Conservation (phyloP, 2,113 vertebrate species). For the Psammodynastes pulverulentus region DNA sequence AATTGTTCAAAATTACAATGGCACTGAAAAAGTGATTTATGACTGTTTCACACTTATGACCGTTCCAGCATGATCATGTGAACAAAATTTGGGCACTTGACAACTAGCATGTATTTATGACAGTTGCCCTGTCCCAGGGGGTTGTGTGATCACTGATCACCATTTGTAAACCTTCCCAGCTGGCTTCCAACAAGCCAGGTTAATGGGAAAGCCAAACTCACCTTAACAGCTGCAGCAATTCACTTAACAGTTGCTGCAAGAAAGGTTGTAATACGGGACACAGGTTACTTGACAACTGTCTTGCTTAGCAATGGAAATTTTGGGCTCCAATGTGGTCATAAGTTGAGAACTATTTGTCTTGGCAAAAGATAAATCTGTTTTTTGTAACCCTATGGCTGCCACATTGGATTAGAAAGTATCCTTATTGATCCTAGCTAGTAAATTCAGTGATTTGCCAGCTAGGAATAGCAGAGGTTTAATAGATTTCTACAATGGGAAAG, state of each 20-base stretch:
- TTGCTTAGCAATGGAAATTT: neutral
- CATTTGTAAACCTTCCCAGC: neutral
- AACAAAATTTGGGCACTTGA: neutral
- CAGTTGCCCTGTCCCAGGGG: neutral
- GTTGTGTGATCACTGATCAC: neutral
- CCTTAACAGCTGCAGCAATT: too few species aligned
- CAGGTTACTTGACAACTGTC: neutral
- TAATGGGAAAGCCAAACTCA: neutral
- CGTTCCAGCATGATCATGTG: neutral
- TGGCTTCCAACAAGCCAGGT: neutral
- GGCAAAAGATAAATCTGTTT: neutral
- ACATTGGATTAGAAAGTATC: neutral
- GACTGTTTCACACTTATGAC: neutral
- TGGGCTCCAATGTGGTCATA: neutral
- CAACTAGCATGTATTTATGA: neutral
- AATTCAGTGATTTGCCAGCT: neutral
- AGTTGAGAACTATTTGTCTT: neutral
- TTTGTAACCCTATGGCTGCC: neutral
- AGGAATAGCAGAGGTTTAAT: neutral
- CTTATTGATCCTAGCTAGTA: neutral
- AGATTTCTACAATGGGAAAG: neutral
- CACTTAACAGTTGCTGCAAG: too few species aligned
- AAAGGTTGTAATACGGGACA: neutral
- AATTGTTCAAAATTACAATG: neutral
- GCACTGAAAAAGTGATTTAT: neutral